Conservation (phyloP, 2,888 invertebrate genomes). For the Eurytoma californica region DNA sequence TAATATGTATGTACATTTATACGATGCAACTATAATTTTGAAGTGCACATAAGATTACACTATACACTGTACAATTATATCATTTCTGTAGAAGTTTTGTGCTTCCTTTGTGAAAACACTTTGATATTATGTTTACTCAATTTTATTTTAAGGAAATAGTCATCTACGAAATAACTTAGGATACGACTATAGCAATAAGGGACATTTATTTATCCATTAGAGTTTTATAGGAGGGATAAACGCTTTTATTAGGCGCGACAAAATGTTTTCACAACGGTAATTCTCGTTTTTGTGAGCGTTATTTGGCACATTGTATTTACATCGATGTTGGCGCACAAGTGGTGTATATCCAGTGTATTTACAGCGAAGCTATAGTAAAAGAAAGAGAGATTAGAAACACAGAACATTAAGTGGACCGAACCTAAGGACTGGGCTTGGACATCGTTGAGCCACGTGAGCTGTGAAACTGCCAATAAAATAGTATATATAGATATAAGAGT, state of each 20-base stretch:
- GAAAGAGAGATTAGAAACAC: slow-evolving; percentile 35
- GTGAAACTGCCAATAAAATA: slow-evolving; percentile 50
- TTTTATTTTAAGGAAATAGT: too few relatives aligned
- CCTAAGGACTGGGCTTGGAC: slow-evolving; percentile 14
- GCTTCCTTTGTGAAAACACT: slow-evolving; percentile 30
- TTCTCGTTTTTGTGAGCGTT: slow-evolving; percentile 21
- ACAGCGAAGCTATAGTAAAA: slow-evolving; percentile 51
- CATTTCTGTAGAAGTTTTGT: slow-evolving; percentile 1
- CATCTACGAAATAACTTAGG: too few relatives aligned
- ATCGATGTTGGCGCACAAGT: slow-evolving; percentile 34
- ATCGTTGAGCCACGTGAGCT: slow-evolving; percentile 30
- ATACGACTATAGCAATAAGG: too few relatives aligned
- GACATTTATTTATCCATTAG: too few relatives aligned
- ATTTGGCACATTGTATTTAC: slow-evolving; percentile 43
- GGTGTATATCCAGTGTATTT: slow-evolving; percentile 48
- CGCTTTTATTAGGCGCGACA: not conserved
- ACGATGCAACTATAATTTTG: slow-evolving; percentile 28
- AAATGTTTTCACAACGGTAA: slow-evolving; percentile 26
- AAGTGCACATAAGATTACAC: slow-evolving; percentile 6
- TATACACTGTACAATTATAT: not conserved
- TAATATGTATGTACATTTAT: not conserved
- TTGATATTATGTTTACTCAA: not conserved
- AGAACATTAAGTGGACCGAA: slow-evolving; percentile 39
- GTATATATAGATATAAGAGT: slow-evolving; percentile 24
- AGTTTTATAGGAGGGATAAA: too few relatives aligned